phyloP scores from a whole-genome alignment of 2,113 vertebrate genomes.

The Aldabrachelys gigantea region DNA sequence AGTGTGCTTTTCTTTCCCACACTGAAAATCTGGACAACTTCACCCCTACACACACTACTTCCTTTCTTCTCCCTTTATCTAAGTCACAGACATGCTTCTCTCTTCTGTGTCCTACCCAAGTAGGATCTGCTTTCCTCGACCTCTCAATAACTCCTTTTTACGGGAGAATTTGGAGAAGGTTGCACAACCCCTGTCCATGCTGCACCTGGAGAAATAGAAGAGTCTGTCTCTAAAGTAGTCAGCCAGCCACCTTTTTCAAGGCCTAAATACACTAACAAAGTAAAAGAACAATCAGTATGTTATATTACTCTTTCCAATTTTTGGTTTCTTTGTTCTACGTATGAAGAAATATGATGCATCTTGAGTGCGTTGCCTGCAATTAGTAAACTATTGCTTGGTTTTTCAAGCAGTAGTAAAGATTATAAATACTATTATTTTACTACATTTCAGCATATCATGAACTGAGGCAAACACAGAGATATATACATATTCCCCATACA shows the following conservation, averaged over 20 bases:
- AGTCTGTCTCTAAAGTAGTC: neutral
- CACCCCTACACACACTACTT: neutral
- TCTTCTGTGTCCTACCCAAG: neutral
- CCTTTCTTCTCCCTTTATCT: neutral
- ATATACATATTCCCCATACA: neutral
- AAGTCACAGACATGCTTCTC: neutral
- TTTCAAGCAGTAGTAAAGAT: neutral
- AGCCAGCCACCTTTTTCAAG: neutral
- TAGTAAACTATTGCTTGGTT: neutral
- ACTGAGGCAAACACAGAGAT: neutral
- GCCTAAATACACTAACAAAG: neutral
- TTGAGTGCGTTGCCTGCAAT: neutral
- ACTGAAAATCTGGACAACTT: neutral
- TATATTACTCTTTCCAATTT: neutral
- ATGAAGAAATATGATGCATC: neutral
- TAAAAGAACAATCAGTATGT: neutral
- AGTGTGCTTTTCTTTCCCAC: fast-evolving
- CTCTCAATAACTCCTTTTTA: neutral
- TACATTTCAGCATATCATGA: fast-evolving
- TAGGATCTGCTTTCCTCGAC: neutral
- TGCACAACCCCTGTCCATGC: too few species aligned
- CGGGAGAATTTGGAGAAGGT: fast-evolving
- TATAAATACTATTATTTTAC: neutral
- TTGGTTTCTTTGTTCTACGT: neutral
- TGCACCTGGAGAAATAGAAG: fast-evolving